A percentile compares a stretch with the other conserved stretches of the same genome.
Conservation (phyloP, 1,140 invertebrate genomes). For the Drosophila fuyamai region DNA sequence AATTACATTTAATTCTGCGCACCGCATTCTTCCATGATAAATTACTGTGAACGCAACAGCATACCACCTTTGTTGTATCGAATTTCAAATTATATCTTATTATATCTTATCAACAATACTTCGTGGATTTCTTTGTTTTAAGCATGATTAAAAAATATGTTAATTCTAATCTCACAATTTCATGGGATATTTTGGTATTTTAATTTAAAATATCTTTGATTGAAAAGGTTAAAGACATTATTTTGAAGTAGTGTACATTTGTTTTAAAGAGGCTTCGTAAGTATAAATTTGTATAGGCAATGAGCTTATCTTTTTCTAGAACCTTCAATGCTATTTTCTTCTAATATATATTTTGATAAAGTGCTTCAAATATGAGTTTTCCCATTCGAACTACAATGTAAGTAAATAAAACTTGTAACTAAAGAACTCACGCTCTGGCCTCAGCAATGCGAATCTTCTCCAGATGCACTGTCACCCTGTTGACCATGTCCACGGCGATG, state of each 20-base stretch:
- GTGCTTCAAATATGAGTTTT: no score
- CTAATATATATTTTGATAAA: no score
- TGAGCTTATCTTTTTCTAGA: no score
- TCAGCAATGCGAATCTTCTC: slow-evolving; percentile 92
- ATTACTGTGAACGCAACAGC: neutral
- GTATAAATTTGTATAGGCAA: no score
- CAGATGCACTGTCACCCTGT: slow-evolving; percentile 91
- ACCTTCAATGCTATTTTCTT: no score
- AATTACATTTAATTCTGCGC: slow-evolving; percentile 17
- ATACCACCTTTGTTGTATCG: slow-evolving; percentile 1
- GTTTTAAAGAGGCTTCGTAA: no score
- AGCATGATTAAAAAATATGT: slow-evolving; percentile 2
- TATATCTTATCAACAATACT: neutral
- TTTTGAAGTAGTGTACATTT: no score
- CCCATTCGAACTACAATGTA: no score
- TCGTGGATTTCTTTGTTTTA: slow-evolving; percentile 10
- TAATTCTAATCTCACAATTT: neutral
- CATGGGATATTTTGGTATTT: neutral
- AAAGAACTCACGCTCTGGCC: slow-evolving; percentile 88
- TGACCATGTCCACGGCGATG: slow-evolving; percentile 92
- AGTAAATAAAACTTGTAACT: no score
- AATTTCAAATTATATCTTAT: neutral
- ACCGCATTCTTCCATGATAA: slow-evolving; percentile 2
- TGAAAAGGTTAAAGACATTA: neutral
- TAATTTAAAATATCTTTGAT: neutral